Evolutionary conservation across 2,113 vertebrate genomes (phyloP), one percentile per base, ranked within the genome.

Genomic region (Pteronura brasiliensis): DNA sequence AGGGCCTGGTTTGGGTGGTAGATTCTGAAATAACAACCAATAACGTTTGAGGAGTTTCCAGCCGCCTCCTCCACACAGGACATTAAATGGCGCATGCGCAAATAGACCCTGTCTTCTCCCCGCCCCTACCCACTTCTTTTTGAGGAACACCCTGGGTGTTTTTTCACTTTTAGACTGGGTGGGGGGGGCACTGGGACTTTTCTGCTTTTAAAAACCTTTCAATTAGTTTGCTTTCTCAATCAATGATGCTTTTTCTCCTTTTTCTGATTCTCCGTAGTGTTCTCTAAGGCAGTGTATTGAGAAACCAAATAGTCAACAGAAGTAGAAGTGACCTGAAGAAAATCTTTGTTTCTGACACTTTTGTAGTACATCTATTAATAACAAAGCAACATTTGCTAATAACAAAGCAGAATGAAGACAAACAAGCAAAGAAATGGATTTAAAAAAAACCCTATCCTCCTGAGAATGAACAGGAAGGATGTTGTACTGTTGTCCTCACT

Each of bases 21-120:
- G 84, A 34, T 71, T 89, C 90, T 92, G 67, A 97, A 97, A 96
- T 95, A 96, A 84, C 74, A 79, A 13, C 85, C 52, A 27, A 0
- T 74, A 63, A 89, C 15, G 44, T 86, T 1, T 7, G 39, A 92
- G 67, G 74, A 59, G 61, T 79, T 80, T 88, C 39, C 36, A 7
- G 47, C 59, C 85, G 80, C 88, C 77, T 96, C 96, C 92, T 69
- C 44, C 52, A 82, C 72, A 18, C 23, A 49, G 5, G n/a, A 44
- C 29, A 83, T 42, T 69, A 44, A 88, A 69, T 12, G 84, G 87
- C 27, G 71, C 63, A 55, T n/a, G 61, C 31, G 34, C 49, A 96
- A 63, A 76, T 49, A 95, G 96, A 44, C 52, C 34, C n/a, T 49
- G 47, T 71, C 59, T 88, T 11, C 42, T 72, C 34, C n/a, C 82